A percentile compares a stretch with the other conserved stretches of the same genome.
Evolutionary conservation across 2,888 invertebrate species (phyloP).

Genomic region (Amitus sp.): DNA sequence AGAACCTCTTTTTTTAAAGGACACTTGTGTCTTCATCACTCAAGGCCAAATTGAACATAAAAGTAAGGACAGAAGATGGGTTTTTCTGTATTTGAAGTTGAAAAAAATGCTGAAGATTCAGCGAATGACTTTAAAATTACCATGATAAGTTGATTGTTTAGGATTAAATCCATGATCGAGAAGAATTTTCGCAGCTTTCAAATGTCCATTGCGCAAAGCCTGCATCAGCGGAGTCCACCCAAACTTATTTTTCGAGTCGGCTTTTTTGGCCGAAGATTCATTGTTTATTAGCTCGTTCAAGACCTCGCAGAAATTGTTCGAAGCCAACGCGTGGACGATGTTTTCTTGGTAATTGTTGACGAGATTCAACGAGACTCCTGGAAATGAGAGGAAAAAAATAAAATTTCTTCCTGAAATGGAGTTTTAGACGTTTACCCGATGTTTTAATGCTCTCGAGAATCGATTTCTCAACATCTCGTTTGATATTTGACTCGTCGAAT

Average conservation of each 20-base stretch:
- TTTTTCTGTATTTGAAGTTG: too few species aligned
- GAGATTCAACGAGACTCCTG: constrained; percentile 53
- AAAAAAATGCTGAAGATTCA: too few species aligned
- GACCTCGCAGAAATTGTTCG: constrained; percentile 50
- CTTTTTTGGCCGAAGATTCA: constrained; percentile 32
- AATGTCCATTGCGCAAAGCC: constrained; percentile 55
- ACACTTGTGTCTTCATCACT: too few species aligned
- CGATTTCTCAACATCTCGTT: neutral
- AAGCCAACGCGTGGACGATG: constrained; percentile 54
- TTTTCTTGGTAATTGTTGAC: constrained; percentile 58
- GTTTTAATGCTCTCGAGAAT: neutral
- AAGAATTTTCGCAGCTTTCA: constrained; percentile 50
- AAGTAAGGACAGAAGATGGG: too few species aligned
- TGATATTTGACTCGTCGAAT: neutral
- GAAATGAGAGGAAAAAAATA: constrained; percentile 1
- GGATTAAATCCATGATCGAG: constrained; percentile 47
- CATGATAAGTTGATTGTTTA: constrained; percentile 52
- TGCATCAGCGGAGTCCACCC: constrained; percentile 62
- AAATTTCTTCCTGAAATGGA: neutral
- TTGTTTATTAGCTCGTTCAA: constrained; percentile 47
- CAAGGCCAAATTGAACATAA: constrained; percentile 56
- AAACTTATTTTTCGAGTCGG: constrained; percentile 55
- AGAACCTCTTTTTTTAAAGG: too few species aligned
- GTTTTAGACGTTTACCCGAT: neutral
- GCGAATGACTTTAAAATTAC: too few species aligned